Base-by-base conservation (phyloP, 2,113 vertebrate species). In the Dascyllus trimaculatus region DNA sequence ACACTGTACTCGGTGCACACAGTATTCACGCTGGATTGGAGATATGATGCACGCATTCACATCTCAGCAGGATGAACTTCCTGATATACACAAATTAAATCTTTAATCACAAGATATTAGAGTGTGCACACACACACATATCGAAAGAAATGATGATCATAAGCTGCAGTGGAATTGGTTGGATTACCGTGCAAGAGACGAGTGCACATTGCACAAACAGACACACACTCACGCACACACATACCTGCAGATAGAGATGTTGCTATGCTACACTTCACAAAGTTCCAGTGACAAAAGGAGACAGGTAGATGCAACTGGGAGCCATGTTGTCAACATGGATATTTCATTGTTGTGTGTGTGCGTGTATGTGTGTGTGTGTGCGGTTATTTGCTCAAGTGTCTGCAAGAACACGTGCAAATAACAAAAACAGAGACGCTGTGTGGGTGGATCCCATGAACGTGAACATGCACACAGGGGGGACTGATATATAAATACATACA, bases 271-370 rank as follows among this genome's bases (percentile, higher is more conserved):
- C 45, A 51, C 38, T 63, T 63, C 62, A 74, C 68, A 77, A 67
- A 0, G 35, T 74, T 67, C 26, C 26, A 32, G 49, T 70, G 40
- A 74, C 53, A 66, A 35, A 69, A 52, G 21, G 35, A 62, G 79
- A 85, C 67, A 57, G 26, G 60, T 57, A 43, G 56, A 81, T 62
- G 49, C 54, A 71, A 78, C 68, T 78, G 45, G 54, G 80, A 80
- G 68, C 26, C 32, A 22, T 63, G 60, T 59, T 80, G 73, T 85
- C 73, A 71, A 40, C 73, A 68, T 38, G 9, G 61, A 83, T 81
- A 63, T 74, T 24, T 77, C 58, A 40, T 35, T 57, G 46, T 66
- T 72, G 19, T 24, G 8, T 54, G 19, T 21, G 19, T 24, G 8
- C 49, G 19, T 21, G 66, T 59, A 19, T 51, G 15, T 24, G 19